These are phyloP conservation scores for Cenopis cana DNA, from an alignment of 2,888 invertebrate species.

Conservation along the genomic window DNA sequence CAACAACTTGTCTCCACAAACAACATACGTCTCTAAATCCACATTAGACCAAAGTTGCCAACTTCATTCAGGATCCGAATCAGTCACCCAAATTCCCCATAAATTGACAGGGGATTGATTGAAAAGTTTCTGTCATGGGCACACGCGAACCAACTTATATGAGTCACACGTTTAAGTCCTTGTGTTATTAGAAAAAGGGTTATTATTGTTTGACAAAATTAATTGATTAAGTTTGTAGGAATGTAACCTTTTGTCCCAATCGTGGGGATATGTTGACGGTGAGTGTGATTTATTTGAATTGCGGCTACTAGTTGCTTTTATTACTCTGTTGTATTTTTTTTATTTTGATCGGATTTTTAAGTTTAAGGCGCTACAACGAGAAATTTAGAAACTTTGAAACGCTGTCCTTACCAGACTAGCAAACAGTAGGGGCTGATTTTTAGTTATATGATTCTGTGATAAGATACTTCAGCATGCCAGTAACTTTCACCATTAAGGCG, in stretches of 20 bases:
- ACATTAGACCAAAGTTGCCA: conserved; percentile 11
- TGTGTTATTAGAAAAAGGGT: neutral
- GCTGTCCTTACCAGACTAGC: too few species aligned
- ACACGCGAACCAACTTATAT: neutral
- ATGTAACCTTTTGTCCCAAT: neutral
- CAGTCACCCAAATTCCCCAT: conserved; percentile 27
- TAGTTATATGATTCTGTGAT: too few species aligned
- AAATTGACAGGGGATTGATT: conserved; percentile 38
- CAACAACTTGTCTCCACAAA: too few species aligned
- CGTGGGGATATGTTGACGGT: neutral
- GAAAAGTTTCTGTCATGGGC: conserved; percentile 31
- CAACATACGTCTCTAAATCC: neutral
- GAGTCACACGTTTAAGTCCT: neutral
- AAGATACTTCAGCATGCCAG: too few species aligned
- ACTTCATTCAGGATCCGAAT: conserved; percentile 15
- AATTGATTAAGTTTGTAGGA: neutral
- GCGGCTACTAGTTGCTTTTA: neutral
- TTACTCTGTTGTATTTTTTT: neutral
- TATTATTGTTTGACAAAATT: neutral
- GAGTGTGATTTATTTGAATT: conserved; percentile 33
- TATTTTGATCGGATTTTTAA: neutral
- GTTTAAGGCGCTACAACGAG: too few species aligned
- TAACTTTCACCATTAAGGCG: too few species aligned
- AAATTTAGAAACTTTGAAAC: too few species aligned
- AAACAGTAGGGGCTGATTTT: too few species aligned